phyloP scores from a whole-genome alignment of 2,113 vertebrate species.

The Tyto alba region DNA sequence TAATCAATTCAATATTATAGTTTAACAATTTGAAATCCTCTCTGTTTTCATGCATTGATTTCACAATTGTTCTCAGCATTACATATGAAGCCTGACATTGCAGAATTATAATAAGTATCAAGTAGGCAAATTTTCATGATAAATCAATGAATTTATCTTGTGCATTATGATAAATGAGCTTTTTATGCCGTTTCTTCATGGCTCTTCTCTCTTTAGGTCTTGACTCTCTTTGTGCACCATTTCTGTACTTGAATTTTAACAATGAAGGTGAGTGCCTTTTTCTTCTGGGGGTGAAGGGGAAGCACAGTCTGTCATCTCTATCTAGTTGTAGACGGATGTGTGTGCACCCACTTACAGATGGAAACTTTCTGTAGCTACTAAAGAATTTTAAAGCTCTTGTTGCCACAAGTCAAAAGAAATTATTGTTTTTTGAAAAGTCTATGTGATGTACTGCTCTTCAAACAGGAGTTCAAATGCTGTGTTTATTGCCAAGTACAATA shows the following conservation, averaged over 20 bases:
- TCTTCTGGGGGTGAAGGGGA: not conserved
- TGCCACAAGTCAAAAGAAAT: not conserved
- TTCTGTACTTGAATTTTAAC: conserved; percentile 97
- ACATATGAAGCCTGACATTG: not conserved
- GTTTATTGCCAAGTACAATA: not conserved
- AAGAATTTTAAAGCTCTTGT: not conserved
- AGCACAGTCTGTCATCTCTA: not conserved
- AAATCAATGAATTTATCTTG: not conserved
- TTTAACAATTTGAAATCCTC: not conserved
- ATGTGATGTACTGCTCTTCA: not conserved
- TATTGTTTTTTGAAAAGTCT: not conserved
- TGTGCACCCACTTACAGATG: not conserved
- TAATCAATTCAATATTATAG: not conserved
- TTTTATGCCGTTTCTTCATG: not conserved
- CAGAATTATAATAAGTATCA: not conserved
- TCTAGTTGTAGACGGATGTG: not conserved
- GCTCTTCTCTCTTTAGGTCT: conserved; percentile 77
- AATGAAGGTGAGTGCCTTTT: conserved; percentile 84
- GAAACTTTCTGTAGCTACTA: not conserved
- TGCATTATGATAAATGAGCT: not conserved
- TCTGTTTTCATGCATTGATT: not conserved
- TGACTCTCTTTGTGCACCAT: conserved; percentile 96
- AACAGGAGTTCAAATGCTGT: not conserved
- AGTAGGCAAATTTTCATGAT: not conserved
- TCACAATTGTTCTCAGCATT: not conserved